A percentile compares a stretch with the other conserved stretches of the same genome.
These are phyloP conservation scores for Acipenser ruthenus DNA, from an alignment of 2,797 vertebrate genomes.

Conservation along the genomic window DNA sequence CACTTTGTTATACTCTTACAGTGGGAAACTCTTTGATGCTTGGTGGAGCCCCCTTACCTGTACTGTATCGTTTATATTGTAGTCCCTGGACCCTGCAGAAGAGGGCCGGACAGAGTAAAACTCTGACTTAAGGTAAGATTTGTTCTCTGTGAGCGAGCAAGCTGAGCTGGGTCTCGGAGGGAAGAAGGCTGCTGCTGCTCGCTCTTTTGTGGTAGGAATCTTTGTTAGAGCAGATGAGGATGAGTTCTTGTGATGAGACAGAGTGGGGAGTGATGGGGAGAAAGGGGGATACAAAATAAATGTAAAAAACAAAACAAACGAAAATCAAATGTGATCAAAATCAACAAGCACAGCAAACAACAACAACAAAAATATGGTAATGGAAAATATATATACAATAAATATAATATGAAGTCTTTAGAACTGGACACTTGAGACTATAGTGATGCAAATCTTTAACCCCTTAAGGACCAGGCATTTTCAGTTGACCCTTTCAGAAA, in stretches of 20 bases:
- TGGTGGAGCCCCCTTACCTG: constrained; percentile 42
- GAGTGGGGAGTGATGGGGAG: constrained; percentile 25
- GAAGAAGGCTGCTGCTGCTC: constrained; percentile 46
- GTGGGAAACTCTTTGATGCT: no score
- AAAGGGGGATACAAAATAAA: constrained; percentile 14
- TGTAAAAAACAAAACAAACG: constrained; percentile 25
- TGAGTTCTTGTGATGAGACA: constrained; percentile 65
- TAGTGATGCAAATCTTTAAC: no score
- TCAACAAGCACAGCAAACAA: neutral
- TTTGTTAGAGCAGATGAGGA: constrained; percentile 73
- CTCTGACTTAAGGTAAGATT: constrained; percentile 56
- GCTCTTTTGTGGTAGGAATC: constrained; percentile 75
- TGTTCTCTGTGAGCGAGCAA: constrained; percentile 62
- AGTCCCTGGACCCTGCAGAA: constrained; percentile 56
- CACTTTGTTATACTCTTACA: no score
- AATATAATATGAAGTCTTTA: no score
- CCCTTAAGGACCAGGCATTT: no score
- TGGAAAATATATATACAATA: no score
- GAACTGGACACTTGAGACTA: no score
- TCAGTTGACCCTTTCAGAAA: no score
- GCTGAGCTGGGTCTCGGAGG: constrained; percentile 63
- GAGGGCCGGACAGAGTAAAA: constrained; percentile 51
- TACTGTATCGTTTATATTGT: constrained; percentile 32
- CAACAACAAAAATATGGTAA: neutral
- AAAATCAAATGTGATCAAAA: constrained; percentile 20